phyloP scores from a whole-genome alignment of 2,888 invertebrate species.

The Ophioninae sp. region DNA sequence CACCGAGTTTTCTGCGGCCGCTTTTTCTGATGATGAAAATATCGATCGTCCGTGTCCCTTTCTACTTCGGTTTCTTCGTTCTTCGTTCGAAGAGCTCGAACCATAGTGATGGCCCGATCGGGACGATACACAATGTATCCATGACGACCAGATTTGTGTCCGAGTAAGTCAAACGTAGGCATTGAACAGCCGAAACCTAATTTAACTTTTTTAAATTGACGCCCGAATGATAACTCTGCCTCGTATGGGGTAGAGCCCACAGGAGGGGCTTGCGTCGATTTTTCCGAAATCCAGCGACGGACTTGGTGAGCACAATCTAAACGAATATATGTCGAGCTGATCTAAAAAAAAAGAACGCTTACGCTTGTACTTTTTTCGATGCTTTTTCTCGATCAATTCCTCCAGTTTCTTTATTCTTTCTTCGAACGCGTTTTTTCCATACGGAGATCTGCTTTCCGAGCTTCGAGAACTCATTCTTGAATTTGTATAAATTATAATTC shows the following conservation, averaged over 20 bases:
- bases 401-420: slow-evolving; percentile 20
- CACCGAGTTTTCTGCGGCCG: neutral
- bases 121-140: slow-evolving; percentile 3
- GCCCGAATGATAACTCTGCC: slow-evolving; percentile 43
- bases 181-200: slow-evolving; percentile 24
- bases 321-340: no score
- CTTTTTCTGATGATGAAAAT: slow-evolving; percentile 12
- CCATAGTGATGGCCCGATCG: slow-evolving; percentile 8
- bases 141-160: neutral
- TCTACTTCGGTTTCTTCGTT: slow-evolving; percentile 14
- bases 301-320: slow-evolving; percentile 8
- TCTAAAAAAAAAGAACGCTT: no score
- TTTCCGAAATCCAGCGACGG: slow-evolving; percentile 13
- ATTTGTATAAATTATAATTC: no score
- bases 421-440: slow-evolving; percentile 20
- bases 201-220: slow-evolving; percentile 10
- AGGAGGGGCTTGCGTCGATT: slow-evolving; percentile 22
- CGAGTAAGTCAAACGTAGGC: slow-evolving; percentile 35
- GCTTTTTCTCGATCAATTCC: slow-evolving; percentile 19
- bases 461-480: slow-evolving; percentile 25
- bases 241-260: slow-evolving; percentile 36
- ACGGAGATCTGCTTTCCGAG: slow-evolving; percentile 8
- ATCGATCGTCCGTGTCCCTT: slow-evolving; percentile 4
- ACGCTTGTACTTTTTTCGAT: slow-evolving; percentile 17
- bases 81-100: slow-evolving; percentile 29